A percentile compares a stretch with the other conserved stretches of the same genome.
phyloP scores from a whole-genome alignment of 2,113 vertebrate genomes.

The Toxotes chatareus region DNA sequence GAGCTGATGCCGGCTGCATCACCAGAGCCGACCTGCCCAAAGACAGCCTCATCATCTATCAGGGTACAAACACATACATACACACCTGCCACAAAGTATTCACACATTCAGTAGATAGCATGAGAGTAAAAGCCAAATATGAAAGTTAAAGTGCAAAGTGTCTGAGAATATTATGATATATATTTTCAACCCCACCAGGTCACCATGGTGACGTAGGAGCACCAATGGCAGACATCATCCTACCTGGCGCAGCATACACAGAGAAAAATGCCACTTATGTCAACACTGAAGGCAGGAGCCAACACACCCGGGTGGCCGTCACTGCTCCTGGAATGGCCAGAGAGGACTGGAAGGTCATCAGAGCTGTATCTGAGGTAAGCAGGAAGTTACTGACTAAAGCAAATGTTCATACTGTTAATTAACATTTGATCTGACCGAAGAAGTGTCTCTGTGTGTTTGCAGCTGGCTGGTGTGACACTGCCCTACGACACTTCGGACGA shows the following conservation, averaged over 20 bases:
- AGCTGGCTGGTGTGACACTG: conserved; percentile 92
- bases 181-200: conserved; percentile 78
- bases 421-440: not conserved
- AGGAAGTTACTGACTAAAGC: not conserved
- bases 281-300: conserved; percentile 96
- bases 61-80: conserved; percentile 83
- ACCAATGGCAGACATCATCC: conserved; percentile 92
- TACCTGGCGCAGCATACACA: conserved; percentile 96
- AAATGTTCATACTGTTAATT: accelerated
- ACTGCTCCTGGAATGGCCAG: conserved; percentile 94
- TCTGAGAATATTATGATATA: not conserved
- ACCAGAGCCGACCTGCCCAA: conserved; percentile 94
- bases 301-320: conserved; percentile 93
- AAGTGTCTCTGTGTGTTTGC: conserved; percentile 29
- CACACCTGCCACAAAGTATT: not conserved
- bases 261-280: conserved; percentile 95
- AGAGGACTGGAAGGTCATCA: conserved; percentile 97
- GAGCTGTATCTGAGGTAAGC: conserved; percentile 95
- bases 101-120: not conserved
- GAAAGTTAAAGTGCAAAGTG: not conserved
- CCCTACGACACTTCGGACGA: conserved; percentile 92
- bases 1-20: conserved; percentile 93
- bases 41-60: conserved; percentile 94
- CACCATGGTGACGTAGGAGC: conserved; percentile 97
- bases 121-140: too few species aligned